These are phyloP conservation scores for Marmota flaviventris DNA, from an alignment of 2,113 vertebrate genomes.

Conservation along the genomic window DNA sequence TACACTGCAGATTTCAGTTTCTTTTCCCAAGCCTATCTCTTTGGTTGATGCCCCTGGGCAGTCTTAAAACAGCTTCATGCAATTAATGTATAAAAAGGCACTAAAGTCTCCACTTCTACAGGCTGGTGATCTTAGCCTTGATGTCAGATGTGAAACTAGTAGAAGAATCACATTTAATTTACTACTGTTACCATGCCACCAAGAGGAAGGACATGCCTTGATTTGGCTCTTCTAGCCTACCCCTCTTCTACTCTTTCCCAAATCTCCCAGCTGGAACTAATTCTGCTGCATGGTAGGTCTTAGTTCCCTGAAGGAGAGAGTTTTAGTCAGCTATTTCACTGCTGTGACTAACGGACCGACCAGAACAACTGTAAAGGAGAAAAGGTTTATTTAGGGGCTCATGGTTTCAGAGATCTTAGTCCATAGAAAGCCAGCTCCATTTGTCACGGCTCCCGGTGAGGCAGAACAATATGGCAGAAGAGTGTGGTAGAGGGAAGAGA, in stretches of 20 bases:
- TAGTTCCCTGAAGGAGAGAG: not conserved
- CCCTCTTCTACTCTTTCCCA: not conserved
- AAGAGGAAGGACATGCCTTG: not conserved
- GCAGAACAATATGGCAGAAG: too few species aligned
- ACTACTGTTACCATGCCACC: not conserved
- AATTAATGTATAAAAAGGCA: not conserved
- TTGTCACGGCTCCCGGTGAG: too few species aligned
- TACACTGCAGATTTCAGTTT: not conserved
- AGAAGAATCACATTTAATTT: not conserved
- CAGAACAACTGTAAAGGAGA: too few species aligned
- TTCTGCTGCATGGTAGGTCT: not conserved
- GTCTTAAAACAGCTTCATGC: not conserved
- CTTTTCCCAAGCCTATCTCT: not conserved
- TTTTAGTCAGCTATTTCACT: too few species aligned
- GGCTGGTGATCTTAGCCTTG: not conserved
- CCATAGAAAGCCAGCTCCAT: too few species aligned
- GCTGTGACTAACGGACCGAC: too few species aligned
- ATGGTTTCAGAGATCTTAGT: too few species aligned
- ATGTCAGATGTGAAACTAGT: not conserved
- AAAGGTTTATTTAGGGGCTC: too few species aligned
- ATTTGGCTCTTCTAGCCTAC: not conserved
- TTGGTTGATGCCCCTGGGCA: not conserved
- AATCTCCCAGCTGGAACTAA: not conserved
- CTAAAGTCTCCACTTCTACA: not conserved
- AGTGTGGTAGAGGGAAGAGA: too few species aligned